Conservation (phyloP, 2,888 invertebrate species). For the Rotaria sp. region DNA sequence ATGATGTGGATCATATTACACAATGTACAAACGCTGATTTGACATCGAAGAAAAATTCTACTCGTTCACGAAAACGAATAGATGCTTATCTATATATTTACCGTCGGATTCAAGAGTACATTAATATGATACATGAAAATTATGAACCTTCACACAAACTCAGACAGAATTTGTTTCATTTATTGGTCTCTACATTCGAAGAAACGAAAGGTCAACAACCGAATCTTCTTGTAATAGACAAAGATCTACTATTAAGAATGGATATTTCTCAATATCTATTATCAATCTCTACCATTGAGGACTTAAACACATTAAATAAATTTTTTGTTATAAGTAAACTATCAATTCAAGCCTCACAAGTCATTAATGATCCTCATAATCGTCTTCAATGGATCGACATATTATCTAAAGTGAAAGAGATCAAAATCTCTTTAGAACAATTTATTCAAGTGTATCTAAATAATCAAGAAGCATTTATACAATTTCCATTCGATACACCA, state of each 20-base stretch:
- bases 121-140: not conserved
- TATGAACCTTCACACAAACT: not conserved
- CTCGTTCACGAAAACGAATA: not conserved
- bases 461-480: not conserved
- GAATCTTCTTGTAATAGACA: not conserved
- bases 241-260: not conserved
- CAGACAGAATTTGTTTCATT: not conserved
- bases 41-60: not conserved
- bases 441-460: not conserved
- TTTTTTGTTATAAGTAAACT: not conserved
- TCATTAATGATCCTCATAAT: not conserved
- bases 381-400: not conserved
- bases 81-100: slow-evolving; percentile 4
- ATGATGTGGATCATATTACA: not conserved
- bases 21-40: not conserved
- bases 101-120: not conserved
- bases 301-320: not conserved
- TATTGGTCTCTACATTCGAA: not conserved
- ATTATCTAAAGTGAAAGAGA: not conserved
- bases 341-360: not conserved
- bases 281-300: not conserved
- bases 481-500: not conserved
- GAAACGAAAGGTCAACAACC: not conserved
- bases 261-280: not conserved
- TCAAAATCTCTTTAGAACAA: not conserved